Base-by-base conservation (phyloP, 1,140 invertebrate species). In the Platyura marginata region DNA sequence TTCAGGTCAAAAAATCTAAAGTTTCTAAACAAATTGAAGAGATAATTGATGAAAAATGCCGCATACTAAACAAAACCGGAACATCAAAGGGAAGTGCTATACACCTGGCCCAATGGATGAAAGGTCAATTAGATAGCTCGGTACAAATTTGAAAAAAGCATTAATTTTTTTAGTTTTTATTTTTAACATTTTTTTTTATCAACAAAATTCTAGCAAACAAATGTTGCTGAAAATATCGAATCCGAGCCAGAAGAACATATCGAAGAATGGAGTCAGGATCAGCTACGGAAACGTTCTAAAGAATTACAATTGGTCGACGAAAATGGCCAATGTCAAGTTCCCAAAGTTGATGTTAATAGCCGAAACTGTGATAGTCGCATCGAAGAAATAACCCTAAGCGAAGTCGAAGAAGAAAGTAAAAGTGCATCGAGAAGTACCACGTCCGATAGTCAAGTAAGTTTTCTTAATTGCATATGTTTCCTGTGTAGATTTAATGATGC, bases 71-170 rank as follows among this genome's bases (percentile, higher is more conserved):
- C 43, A 73, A 72, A 52, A 65, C 65, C 34, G 56, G 67, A 48
- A 59, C 69, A 45, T 58, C 68, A 53, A 72, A 71, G 50, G 64
- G 65, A 44, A 65, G 70, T 53, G 62, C 71, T 29, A 43, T 75
- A 46, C 72, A 76, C 49, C 72, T 79, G 48, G 74, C 74, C 32
- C 74, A 77, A 48, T 79, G 77, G 77, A 78, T 80, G 62, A 70
- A 69, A 49, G 68, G 69, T 0, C 68, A 73, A 45, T 54, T 73
- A 43, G 62, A 64, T 44, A 54, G 56, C 29, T 47, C 21, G 38
- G 38, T 40, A 40, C 13, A 13, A 15, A 15, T 19, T 4, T 9
- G 8, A 37, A 3, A 13, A 19, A 37, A 18, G 5, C 18, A 9
- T 13, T n/a, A 20, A 36, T 38, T n/a, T n/a, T n/a, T n/a, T n/a